Evolutionary conservation across 2,888 invertebrate species (phyloP), one percentile per base, ranked within the genome.

Genomic region (Graphium colonna): DNA sequence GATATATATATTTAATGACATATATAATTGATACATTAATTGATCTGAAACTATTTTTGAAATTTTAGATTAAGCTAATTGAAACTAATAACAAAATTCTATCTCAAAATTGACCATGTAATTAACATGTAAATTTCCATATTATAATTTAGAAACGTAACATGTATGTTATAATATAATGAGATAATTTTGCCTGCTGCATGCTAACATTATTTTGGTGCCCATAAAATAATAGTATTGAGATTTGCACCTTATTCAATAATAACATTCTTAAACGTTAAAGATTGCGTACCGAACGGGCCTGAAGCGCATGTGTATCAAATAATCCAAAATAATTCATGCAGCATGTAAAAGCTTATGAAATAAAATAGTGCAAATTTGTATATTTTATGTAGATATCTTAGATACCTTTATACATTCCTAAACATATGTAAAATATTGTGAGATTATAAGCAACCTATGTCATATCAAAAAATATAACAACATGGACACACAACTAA

Each of bases 331-430:
- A 71, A 64, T 64, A 60, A 70, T 78, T 79, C 87, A 88, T 89
- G 88, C 89, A 88, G 88, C 88, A 88, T 88, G 87, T 86, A 88
- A 85, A 79, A 75, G 84, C 85, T 86, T 86, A 62, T 69, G 61
- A 64, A 61, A 61, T 68, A 68, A 26, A 44, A 46, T 50, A 55
- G 54, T 38, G 17, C 46, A 45, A 58, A 57, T 58, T 61, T 65
- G 61, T 64, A 60, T 66, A 65, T 61, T 67, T 61, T 68, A 62
- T 63, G 66, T 71, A 69, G 64, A 65, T 61, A 56, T 63, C 62
- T 63, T 67, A 60, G 57, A 63, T 56, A 57, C 56, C 60, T 64
- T 52, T 68, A 64, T 60, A 57, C 63, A 60, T 56, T 66, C 71
- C 61, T 70, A 70, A 69, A 67, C 56, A 61, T 39, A n/a, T 60